Evolutionary conservation across 2,113 vertebrate genomes (phyloP).

Genomic region (Lamprologus ornatipinnis): DNA sequence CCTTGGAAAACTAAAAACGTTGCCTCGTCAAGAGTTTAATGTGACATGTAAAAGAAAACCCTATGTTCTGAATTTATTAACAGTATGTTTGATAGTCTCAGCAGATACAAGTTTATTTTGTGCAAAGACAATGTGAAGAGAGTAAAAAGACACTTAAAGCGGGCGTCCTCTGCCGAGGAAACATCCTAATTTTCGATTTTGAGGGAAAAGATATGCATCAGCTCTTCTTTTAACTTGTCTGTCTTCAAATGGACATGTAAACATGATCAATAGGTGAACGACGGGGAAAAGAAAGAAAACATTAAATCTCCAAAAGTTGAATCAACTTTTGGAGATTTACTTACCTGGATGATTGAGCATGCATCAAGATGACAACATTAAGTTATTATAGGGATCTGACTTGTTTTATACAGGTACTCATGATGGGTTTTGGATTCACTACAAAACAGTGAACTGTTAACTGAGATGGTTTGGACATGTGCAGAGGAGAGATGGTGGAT

Average conservation of each 20-base stretch:
- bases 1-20: background rate
- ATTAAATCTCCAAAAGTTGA: background rate
- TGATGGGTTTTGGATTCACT: background rate
- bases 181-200: background rate
- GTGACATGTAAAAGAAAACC: background rate
- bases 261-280: background rate
- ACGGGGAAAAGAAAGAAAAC: background rate
- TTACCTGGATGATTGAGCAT: background rate
- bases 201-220: background rate
- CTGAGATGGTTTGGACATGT: background rate
- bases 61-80: background rate
- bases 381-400: background rate
- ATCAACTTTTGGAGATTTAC: background rate
- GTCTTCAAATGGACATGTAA: background rate
- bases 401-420: background rate
- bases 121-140: background rate
- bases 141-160: background rate
- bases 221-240: background rate
- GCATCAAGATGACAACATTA: background rate
- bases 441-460: background rate
- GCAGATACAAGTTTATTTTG: background rate
- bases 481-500: background rate
- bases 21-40: background rate
- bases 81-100: background rate
- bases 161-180: rapidly evolving